Conservation (phyloP, 37 sponge, comb jelly and placozoan genomes). For the Halisarca cf. caerulea region DNA sequence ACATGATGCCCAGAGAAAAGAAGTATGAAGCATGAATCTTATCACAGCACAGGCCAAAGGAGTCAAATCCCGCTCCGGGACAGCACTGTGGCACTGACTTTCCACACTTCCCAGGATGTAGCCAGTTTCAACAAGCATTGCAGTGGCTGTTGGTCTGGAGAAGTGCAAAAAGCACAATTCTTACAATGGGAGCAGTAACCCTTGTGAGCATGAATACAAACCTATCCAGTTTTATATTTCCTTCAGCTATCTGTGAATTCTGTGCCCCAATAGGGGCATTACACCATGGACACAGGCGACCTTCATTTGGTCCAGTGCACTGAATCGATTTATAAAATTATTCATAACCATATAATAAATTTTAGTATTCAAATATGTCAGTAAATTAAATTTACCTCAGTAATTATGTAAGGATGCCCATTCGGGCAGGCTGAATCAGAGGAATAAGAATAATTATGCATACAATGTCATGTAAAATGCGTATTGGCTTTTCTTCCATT, state of each 20-base stretch:
- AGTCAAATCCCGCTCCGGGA: slow-evolving; percentile 1
- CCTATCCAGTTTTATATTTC: background rate
- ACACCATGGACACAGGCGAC: background rate
- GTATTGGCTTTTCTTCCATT: too few relatives aligned
- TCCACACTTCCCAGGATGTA: background rate
- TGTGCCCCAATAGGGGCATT: background rate
- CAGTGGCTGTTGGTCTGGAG: too few relatives aligned
- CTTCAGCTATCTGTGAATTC: background rate
- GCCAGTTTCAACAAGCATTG: background rate
- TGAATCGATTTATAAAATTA: too few relatives aligned
- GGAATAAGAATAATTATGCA: background rate
- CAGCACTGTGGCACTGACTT: background rate
- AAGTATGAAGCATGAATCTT: slow-evolving; percentile 15
- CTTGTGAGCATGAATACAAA: too few relatives aligned
- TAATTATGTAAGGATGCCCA: slow-evolving; percentile 15
- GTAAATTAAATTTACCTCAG: background rate
- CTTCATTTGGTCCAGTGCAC: slow-evolving; percentile 10
- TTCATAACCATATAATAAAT: too few relatives aligned
- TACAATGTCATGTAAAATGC: too few relatives aligned
- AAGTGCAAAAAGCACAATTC: too few relatives aligned
- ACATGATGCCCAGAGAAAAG: slow-evolving; percentile 11
- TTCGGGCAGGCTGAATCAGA: slow-evolving; percentile 4
- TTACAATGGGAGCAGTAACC: too few relatives aligned
- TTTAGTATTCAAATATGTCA: background rate
- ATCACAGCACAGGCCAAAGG: slow-evolving; percentile 13